Percentiles rank a stretch among this genome's conserved stretches.
Conservation (phyloP, 2,113 vertebrate genomes). For the Sprattus sprattus region DNA sequence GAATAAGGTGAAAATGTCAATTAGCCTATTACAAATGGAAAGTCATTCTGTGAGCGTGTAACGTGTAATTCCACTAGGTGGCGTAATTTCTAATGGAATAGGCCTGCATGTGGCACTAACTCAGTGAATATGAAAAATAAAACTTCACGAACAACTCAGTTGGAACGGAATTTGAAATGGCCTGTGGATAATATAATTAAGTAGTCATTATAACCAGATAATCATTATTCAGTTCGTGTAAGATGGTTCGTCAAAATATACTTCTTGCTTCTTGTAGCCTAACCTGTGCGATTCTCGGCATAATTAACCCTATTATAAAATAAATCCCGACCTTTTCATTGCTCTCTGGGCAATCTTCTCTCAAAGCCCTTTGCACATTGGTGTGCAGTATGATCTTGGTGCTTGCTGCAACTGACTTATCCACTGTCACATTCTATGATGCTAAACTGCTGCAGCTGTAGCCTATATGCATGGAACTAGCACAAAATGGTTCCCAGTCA, state of each 20-base stretch:
- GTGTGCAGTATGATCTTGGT: not conserved
- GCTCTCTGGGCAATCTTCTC: not conserved
- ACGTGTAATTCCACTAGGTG: not conserved
- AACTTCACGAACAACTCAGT: not conserved
- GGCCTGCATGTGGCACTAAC: no score
- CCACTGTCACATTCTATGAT: conserved; percentile 30
- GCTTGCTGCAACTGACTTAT: not conserved
- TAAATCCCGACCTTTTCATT: not conserved
- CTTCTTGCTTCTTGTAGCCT: no score
- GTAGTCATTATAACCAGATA: not conserved
- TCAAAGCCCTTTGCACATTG: not conserved
- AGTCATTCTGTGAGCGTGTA: not conserved
- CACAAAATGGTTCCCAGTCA: conserved; percentile 16
- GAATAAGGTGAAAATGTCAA: no score
- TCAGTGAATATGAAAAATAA: not conserved
- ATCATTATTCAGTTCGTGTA: not conserved
- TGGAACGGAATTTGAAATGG: not conserved
- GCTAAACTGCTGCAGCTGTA: not conserved
- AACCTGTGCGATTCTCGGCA: not conserved
- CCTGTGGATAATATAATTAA: not conserved
- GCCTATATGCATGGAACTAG: conserved; percentile 14
- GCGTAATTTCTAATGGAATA: not conserved
- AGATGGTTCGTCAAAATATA: no score
- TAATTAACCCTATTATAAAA: not conserved
- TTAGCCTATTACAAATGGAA: no score